Evolutionary conservation across 2,888 invertebrate species (phyloP), one percentile per base, ranked within the genome.

Genomic region (Dicyrtomina minuta): DNA sequence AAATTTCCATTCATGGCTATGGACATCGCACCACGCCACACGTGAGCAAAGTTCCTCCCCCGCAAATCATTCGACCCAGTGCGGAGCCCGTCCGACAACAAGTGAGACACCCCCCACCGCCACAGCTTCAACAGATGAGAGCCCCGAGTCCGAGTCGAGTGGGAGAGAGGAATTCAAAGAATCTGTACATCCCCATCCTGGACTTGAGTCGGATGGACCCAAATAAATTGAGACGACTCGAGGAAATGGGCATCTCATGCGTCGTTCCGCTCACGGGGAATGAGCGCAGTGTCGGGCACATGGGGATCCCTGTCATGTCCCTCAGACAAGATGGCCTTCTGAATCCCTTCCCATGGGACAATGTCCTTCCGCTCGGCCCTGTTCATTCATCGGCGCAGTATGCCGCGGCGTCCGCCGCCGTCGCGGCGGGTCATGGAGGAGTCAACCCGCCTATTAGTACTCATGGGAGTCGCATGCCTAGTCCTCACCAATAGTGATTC

Each of bases 241-340:
- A 73, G 49, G 74, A 75, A 10, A 46, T 77, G 5, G 77, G 77
- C 2, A 74, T 77, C 17, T 43, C 61, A 1, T 72, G 70, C n/a
- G 66, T 76, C 26, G 67, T 76, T 15, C 76, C 76, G 2, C 62
- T 76, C 0, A 64, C 71, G 17, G 74, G 74, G 20, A 62, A 65
- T 46, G 72, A 74, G 3, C 39, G 68, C n/a, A 51, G 51, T 17
- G 20, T 58, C 15, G 62, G 64, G 3, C 64, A 65, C 1, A 66
- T 74, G 72, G 74, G 72, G n/a, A 74, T 75, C 15, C 75, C 75
- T 2, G 59, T 75, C 3, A 70, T 73, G 71, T 44, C 64, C 22
- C 44, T 75, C 5, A 26, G 75, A 51, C 59, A 43, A 20, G 70
- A 68, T 5, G 64, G 44, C 5, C 41, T 55, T n/a, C 39, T 41